Base-by-base conservation (phyloP, 1,140 invertebrate genomes). In the Caenorhabditis briggsae region DNA sequence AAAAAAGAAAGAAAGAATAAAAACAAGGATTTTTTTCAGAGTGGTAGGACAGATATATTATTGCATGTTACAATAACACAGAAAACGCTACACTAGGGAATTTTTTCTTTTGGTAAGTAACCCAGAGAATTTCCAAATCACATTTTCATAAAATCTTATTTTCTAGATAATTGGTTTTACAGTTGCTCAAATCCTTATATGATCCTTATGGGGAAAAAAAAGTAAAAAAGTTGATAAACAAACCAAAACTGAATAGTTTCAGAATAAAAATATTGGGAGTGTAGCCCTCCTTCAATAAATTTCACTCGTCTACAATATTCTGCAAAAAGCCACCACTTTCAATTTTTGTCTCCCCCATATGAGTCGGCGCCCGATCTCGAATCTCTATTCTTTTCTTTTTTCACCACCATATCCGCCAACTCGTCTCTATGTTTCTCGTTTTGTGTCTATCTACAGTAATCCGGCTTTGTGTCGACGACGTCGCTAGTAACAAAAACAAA, bases 361-460 rank as follows among this genome's bases (percentile, higher is more conserved):
- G 33, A 33, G 33, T 33, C 33, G 33, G 16, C 43, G 41, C 41
- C 46, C 43, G 70, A 50, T 50, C 70, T 50, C 46, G 46, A 50
- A 78, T 78, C 70, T 50, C 46, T 14, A 20, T 9, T 65, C 25
- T 65, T 65, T 33, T 8, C 20, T 50, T 20, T 78, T 50, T 33
- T 33, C 33, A 33, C 33, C 33, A 7, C 12, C 18, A 46, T 70
- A 70, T 70, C 65, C 65, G 20, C 65, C 65, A 70, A 70, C 65
- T 78, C 33, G 48, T 50, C 33, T 33, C 33, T 33, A 33, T 33
- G 3, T 33, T 33, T 33, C 33, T 33, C 33, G 33, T 78, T 78
- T 78, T 25, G 18, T 78, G 18, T 23, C 70, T 78, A 18, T 78
- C 46, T 78, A 78, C 70, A 78, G 70, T 78, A 78, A 78, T 78